These are phyloP conservation scores for Amphipoea lucens DNA, from an alignment of 2,888 invertebrate genomes.

Conservation along the genomic window DNA sequence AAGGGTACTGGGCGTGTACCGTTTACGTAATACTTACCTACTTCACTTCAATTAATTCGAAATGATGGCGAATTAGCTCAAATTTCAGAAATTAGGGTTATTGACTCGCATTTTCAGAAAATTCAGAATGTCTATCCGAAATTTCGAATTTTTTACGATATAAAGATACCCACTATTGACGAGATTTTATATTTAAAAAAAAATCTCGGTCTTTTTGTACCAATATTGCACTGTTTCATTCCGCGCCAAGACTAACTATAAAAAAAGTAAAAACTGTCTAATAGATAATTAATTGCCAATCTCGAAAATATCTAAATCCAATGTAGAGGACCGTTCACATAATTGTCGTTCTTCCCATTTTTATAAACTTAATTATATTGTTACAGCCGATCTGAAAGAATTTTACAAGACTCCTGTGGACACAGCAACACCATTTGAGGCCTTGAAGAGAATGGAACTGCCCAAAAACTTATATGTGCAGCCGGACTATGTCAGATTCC, in stretches of 20 bases:
- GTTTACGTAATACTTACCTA: background rate
- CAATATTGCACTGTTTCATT: too few species aligned
- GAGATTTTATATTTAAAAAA: too few species aligned
- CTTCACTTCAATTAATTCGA: background rate
- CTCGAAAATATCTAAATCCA: background rate
- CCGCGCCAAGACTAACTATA: background rate
- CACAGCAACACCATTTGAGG: conserved; percentile 93
- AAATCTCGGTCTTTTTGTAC: too few species aligned
- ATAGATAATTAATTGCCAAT: background rate
- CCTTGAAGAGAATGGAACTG: conserved; percentile 92
- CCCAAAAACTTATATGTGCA: conserved; percentile 97
- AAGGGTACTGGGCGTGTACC: background rate
- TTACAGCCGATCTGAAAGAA: conserved; percentile 91
- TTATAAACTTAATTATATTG: background rate
- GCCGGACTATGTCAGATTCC: conserved; percentile 94
- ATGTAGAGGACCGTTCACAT: background rate
- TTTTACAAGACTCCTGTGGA: conserved; percentile 94
- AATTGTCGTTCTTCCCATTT: background rate
- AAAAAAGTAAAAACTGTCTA: background rate
- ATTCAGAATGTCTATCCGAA: background rate
- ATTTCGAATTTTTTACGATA: background rate
- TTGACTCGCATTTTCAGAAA: background rate
- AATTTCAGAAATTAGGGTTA: background rate
- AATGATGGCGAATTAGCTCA: background rate
- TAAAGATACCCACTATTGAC: background rate